Evolutionary conservation across 2,888 invertebrate species (phyloP).

Genomic region (Parnassius apollo): DNA sequence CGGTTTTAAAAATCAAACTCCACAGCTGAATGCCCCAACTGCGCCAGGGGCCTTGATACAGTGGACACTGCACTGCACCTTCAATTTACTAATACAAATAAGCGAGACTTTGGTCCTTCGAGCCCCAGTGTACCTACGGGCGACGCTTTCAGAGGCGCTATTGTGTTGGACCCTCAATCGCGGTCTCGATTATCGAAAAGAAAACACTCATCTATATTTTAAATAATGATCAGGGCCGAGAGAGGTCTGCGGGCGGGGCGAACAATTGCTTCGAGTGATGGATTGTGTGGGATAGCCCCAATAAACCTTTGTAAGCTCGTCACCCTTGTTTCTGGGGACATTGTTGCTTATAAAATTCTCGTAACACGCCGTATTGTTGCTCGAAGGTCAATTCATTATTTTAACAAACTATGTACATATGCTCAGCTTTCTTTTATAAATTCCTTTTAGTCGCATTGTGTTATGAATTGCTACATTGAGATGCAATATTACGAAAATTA

Average conservation of each 20-base stretch:
- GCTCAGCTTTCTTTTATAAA: conserved; percentile 4
- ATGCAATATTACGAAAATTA: too few species aligned
- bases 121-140: conserved; percentile 57
- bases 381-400: conserved; percentile 31
- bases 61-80: conserved; percentile 69
- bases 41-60: conserved; percentile 52
- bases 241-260: conserved; percentile 47
- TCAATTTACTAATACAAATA: conserved; percentile 80
- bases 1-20: conserved; percentile 52
- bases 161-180: conserved; percentile 76
- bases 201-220: conserved; percentile 81
- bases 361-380: conserved; percentile 26
- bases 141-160: conserved; percentile 65
- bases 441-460: conserved; percentile 6
- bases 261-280: conserved; percentile 64
- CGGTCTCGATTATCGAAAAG: conserved; percentile 79
- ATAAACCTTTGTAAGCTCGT: conserved; percentile 60
- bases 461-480: neutral
- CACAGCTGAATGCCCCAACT: conserved; percentile 31
- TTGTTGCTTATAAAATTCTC: conserved; percentile 32
- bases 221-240: conserved; percentile 75
- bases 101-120: conserved; percentile 53
- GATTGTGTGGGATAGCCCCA: conserved; percentile 67
- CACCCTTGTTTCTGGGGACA: conserved; percentile 45
- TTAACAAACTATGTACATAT: conserved; percentile 7